These are phyloP conservation scores for Urocyon cinereoargenteus DNA, from an alignment of 2,797 vertebrate species.

Conservation along the genomic window DNA sequence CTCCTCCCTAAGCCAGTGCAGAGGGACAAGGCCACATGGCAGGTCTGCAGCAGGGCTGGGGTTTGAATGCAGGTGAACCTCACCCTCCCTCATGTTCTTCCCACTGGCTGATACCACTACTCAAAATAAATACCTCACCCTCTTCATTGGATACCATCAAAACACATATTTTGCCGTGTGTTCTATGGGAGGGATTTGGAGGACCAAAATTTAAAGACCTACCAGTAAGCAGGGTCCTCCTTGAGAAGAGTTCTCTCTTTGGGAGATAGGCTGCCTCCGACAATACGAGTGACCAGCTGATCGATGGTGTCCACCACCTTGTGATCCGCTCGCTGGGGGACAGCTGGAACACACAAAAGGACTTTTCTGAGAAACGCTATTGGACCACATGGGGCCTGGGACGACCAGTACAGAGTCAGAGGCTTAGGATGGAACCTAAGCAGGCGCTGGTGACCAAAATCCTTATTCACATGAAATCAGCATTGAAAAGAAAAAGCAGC, in stretches of 20 bases:
- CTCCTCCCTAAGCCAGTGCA: background rate
- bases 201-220: conserved; percentile 68
- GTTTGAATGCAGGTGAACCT: background rate
- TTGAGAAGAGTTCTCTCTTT: conserved; percentile 82
- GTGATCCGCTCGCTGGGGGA: conserved; percentile 84
- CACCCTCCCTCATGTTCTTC: background rate
- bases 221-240: conserved; percentile 88
- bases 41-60: background rate
- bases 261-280: conserved; percentile 84
- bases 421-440: background rate
- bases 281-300: conserved; percentile 82
- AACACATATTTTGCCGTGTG: background rate
- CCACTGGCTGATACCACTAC: background rate
- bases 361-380: background rate
- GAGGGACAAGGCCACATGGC: background rate
- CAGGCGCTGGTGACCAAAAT: background rate
- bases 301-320: conserved; percentile 86
- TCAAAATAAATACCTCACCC: background rate
- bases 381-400: background rate
- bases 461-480: background rate
- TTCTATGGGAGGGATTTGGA: background rate
- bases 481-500: background rate
- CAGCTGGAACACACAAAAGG: conserved; percentile 63
- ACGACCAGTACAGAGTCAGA: background rate
- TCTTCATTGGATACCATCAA: background rate